phyloP scores from a whole-genome alignment of 1,140 invertebrate genomes.

The Penaeus indicus region DNA sequence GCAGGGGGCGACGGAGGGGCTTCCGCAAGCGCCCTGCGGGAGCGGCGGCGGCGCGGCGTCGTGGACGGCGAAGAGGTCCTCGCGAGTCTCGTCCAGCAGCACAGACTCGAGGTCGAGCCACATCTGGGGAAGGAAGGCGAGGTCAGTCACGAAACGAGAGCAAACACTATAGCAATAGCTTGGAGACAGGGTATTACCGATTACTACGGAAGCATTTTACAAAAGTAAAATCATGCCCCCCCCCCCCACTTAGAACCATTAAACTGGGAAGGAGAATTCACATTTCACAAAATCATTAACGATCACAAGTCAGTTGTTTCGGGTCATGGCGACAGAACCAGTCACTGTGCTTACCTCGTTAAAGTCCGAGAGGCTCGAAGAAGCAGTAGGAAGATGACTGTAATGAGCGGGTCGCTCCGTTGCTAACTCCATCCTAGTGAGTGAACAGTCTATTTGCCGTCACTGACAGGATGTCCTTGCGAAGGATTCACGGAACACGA shows the following conservation, averaged over 20 bases:
- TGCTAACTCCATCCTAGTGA: constrained; percentile 30
- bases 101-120: constrained; percentile 47
- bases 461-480: neutral
- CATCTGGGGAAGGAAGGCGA: constrained; percentile 11
- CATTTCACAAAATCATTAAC: neutral
- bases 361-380: constrained; percentile 36
- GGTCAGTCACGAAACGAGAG: neutral
- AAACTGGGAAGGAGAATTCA: no score
- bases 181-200: no score
- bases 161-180: neutral
- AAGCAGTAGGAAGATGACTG: neutral
- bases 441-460: neutral
- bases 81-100: neutral
- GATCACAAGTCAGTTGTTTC: no score
- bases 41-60: neutral
- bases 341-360: constrained; percentile 16
- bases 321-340: neutral
- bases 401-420: constrained; percentile 29
- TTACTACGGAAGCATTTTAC: neutral
- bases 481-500: no score
- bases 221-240: no score
- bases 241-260: no score
- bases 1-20: neutral
- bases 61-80: neutral
- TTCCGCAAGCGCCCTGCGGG: neutral